Conservation (phyloP, 2,888 invertebrate genomes). For the Mythimna pallens region DNA sequence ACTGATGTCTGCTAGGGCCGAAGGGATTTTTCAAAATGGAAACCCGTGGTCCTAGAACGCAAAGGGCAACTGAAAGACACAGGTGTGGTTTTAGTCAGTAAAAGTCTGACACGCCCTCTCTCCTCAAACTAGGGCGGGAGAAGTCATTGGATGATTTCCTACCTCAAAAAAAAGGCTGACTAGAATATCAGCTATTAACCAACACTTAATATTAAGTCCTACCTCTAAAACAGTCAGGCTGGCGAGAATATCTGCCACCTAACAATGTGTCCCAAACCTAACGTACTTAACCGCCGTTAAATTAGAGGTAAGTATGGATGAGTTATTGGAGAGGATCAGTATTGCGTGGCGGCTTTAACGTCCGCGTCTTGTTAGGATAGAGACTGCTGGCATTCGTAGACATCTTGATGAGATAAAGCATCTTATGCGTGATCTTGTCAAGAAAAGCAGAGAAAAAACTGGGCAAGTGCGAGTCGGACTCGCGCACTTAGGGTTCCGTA, state of each 20-base stretch:
- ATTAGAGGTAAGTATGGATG: constrained; percentile 26
- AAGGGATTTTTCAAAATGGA: too few relatives aligned
- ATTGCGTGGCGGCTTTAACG: constrained; percentile 31
- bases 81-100: too few relatives aligned
- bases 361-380: constrained; percentile 5
- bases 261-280: constrained; percentile 38
- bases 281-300: constrained; percentile 24
- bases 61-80: too few relatives aligned
- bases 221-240: not conserved
- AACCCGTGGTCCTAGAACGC: too few relatives aligned
- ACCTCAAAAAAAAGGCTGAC: too few relatives aligned
- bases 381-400: constrained; percentile 5
- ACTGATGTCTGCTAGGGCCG: too few relatives aligned
- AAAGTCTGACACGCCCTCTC: too few relatives aligned
- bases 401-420: not conserved
- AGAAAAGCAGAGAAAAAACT: not conserved
- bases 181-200: too few relatives aligned
- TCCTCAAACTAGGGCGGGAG: too few relatives aligned
- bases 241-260: constrained; percentile 2
- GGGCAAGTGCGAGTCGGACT: too few relatives aligned
- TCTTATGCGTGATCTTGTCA: not conserved
- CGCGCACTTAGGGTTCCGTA: too few relatives aligned
- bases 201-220: not conserved
- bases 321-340: constrained; percentile 31
- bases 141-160: too few relatives aligned